phyloP scores from a whole-genome alignment of 2,888 invertebrate species.

The Epicampocera succincta region DNA sequence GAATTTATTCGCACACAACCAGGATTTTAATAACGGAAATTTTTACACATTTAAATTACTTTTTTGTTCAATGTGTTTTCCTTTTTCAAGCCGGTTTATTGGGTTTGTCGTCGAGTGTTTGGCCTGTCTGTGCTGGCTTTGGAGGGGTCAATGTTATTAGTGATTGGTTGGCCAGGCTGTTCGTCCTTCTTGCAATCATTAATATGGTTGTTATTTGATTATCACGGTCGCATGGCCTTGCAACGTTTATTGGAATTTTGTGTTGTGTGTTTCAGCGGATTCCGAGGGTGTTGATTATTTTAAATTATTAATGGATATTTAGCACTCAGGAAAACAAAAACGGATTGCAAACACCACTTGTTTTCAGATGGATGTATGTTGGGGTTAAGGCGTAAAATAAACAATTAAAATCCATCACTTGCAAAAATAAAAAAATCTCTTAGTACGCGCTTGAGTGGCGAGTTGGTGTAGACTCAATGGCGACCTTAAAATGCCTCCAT shows the following conservation, averaged over 20 bases:
- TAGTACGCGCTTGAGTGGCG: constrained; percentile 1
- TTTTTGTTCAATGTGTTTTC: constrained; percentile 22
- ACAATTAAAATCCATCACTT: constrained; percentile 65
- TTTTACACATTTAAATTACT: constrained; percentile 46
- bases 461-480: not conserved
- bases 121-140: constrained; percentile 51
- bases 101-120: constrained; percentile 29
- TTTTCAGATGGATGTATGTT: not conserved
- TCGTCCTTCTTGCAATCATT: constrained; percentile 39
- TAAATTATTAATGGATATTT: constrained; percentile 63
- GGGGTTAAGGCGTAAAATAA: constrained; percentile 43
- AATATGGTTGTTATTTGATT: constrained; percentile 63
- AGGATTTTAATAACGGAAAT: not conserved
- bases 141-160: constrained; percentile 52
- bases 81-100: not conserved
- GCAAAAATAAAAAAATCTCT: constrained; percentile 49
- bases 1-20: constrained; percentile 1
- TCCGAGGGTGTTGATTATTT: constrained; percentile 55
- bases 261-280: constrained; percentile 10
- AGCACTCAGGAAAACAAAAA: constrained; percentile 43
- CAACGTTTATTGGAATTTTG: constrained; percentile 51
- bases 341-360: not conserved
- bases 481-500: constrained; percentile 16
- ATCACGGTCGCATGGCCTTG: constrained; percentile 45
- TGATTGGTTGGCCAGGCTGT: constrained; percentile 49